Conservation (phyloP, 1,140 invertebrate genomes). For the Trachymyrmex septentrionalis region DNA sequence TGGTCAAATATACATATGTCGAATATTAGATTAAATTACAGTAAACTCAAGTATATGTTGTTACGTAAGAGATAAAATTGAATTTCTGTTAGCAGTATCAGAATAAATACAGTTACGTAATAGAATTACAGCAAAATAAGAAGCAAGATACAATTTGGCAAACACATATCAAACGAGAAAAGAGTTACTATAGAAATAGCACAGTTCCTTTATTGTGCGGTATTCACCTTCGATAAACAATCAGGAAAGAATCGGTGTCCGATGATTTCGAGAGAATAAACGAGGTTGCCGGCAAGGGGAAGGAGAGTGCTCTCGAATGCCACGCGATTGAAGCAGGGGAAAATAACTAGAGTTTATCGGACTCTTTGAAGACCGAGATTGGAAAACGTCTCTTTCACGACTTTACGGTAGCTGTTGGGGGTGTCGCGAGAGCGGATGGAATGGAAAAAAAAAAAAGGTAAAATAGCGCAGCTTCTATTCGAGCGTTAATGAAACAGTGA, state of each 20-base stretch:
- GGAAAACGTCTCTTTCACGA: slow-evolving; percentile 65
- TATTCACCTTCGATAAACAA: slow-evolving; percentile 52
- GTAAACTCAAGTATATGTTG: no score
- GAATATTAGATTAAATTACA: no score
- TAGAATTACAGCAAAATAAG: background rate
- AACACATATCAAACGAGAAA: background rate
- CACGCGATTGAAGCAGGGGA: slow-evolving; percentile 32
- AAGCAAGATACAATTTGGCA: background rate
- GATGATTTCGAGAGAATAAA: slow-evolving; percentile 45
- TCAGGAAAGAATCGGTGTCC: slow-evolving; percentile 49
- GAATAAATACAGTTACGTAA: background rate
- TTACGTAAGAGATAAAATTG: background rate
- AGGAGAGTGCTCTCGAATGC: slow-evolving; percentile 30
- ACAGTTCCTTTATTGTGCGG: slow-evolving; percentile 18
- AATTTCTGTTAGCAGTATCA: background rate
- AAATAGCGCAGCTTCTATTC: slow-evolving; percentile 35
- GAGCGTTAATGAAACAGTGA: slow-evolving; percentile 56
- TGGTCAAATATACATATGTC: no score
- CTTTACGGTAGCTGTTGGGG: slow-evolving; percentile 28
- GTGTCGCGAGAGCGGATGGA: slow-evolving; percentile 37
- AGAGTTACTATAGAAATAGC: slow-evolving; percentile 26
- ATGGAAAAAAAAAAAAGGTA: slow-evolving; percentile 1
- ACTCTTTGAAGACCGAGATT: slow-evolving; percentile 71
- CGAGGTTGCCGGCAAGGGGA: slow-evolving; percentile 20
- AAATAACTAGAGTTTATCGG: slow-evolving; percentile 65